Evolutionary conservation across 2,113 vertebrate species (phyloP), one percentile per base, ranked within the genome.

Genomic region (Tragelaphus scriptus): DNA sequence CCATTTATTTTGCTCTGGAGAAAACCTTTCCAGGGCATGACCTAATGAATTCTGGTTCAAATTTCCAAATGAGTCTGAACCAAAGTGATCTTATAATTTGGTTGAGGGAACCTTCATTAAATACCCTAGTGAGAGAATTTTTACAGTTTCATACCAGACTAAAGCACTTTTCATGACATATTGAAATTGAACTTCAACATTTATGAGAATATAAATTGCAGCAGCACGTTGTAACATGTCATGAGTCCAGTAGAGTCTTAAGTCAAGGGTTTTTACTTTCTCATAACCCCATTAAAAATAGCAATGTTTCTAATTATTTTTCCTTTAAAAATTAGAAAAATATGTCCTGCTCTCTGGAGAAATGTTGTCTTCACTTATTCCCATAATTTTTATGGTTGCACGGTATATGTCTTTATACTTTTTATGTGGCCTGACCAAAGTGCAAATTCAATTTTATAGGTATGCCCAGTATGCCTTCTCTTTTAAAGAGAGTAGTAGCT

Each of bases 1-100:
- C 77, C 93, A 98, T 98, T 98, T 98, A 98, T 98, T 98, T 98
- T 98, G 88, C 98, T 94, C 97, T 88, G 89, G 97, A 97, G 98
- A 97, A 98, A 98, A 95, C 53, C 89, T 85, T 98, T 98, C 87
- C 89, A 97, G 94, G 91, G 89, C 94, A 98, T 97, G 98, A 96
- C 56, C 26, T 98, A 98, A 98, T 96, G 96, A 98, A 98, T 98
- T 98, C 92, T 98, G 96, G 89, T 96, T 97, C 96, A 97, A 0
- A 98, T 98, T 98, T 98, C 94, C 89, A 97, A 79, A 94, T 98
- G 98, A 98, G 98, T 97, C 79, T 97, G 88, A 98, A 98, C 91
- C 91, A 98, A 97, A 98, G 95, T 97, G 95, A 96, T 98, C 30
- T 93, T 94, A 3, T 97, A 95, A 96, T 95, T 98, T 97, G 89